Percentiles rank a stretch among this genome's conserved stretches.
phyloP scores from a whole-genome alignment of 1,140 invertebrate genomes.

The Orius insidiosus region DNA sequence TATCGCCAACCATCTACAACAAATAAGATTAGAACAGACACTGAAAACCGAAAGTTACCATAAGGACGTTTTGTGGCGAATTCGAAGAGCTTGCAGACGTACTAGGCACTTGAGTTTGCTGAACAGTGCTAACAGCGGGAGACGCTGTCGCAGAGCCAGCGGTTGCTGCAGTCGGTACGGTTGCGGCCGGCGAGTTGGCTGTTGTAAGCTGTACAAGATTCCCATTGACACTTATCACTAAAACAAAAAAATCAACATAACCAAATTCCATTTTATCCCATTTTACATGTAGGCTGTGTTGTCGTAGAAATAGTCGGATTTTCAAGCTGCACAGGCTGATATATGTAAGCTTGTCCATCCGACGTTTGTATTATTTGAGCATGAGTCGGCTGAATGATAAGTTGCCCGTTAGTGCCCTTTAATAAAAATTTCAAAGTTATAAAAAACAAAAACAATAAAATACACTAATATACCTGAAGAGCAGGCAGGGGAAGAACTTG shows the following conservation, averaged over 20 bases:
- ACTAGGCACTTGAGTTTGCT: too few relatives aligned
- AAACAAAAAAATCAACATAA: constrained; percentile 24
- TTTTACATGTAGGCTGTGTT: constrained; percentile 39
- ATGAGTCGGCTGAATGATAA: constrained; percentile 37
- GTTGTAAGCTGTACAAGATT: constrained; percentile 48
- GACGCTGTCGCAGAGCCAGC: constrained; percentile 23
- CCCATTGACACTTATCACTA: constrained; percentile 54
- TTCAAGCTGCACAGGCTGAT: constrained; percentile 56
- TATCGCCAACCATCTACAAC: background rate
- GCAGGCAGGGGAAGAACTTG: constrained; percentile 44
- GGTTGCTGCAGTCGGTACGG: constrained; percentile 25
- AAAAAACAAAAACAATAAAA: constrained; percentile 22
- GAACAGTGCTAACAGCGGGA: constrained; percentile 30
- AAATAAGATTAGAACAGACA: background rate
- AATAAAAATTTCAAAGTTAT: constrained; percentile 14
- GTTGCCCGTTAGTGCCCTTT: constrained; percentile 27
- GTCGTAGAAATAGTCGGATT: constrained; percentile 35
- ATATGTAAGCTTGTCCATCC: constrained; percentile 86
- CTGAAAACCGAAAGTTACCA: constrained; percentile 22
- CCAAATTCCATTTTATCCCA: constrained; percentile 8
- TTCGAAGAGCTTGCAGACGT: too few relatives aligned
- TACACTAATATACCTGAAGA: constrained; percentile 28
- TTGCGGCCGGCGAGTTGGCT: constrained; percentile 29
- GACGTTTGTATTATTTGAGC: constrained; percentile 74
- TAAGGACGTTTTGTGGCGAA: too few relatives aligned